Evolutionary conservation across 2,888 invertebrate genomes (phyloP), one percentile per base, ranked within the genome.

Genomic region (Vandiemenella viatica): DNA sequence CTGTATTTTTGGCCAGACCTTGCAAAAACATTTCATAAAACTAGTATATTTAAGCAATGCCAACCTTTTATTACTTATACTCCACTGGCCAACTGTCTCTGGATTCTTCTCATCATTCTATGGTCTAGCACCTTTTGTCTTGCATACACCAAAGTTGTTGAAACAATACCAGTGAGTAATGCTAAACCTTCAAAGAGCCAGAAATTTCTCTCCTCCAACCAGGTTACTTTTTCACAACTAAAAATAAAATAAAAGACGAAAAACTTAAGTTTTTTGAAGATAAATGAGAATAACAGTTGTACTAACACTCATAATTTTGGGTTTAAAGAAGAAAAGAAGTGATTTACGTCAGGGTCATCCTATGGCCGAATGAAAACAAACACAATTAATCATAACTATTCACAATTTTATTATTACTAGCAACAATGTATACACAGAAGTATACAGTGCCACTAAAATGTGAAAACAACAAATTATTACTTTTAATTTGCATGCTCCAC

Each of bases 211-310:
- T 89, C 86, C 61, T 91, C 90, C 45, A 88, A 71, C 71, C 84
- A 84, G 3, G 84, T 84, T 15, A 88, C 84, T 62, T 79, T 75
- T 60, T 88, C 87, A 70, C 92, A 92, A 64, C 91, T 84, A 68
- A 54, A 76, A 73, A 40, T 53, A 53, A 51, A 51, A 55, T 46
- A 49, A 32, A 37, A 45, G 40, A 43, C 44, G 15, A 37, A 1
- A 48, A 19, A 53, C 45, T 49, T 47, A 15, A 21, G 45, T 32
- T 38, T 22, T 48, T 49, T 37, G 32, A 45, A 46, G 37, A 22
- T 16, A 43, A 10, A 44, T 22, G n/a, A 45, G 21, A 23, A 38
- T 4, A 46, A 38, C 16, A 42, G 6, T n/a, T 40, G 26, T 17
- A 26, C 32, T n/a, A 50, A 22, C 18, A 15, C 13, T 38, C 18